Evolutionary conservation across 2,113 vertebrate genomes (phyloP), one percentile per base, ranked within the genome.

Genomic region (Centropristis striata): DNA sequence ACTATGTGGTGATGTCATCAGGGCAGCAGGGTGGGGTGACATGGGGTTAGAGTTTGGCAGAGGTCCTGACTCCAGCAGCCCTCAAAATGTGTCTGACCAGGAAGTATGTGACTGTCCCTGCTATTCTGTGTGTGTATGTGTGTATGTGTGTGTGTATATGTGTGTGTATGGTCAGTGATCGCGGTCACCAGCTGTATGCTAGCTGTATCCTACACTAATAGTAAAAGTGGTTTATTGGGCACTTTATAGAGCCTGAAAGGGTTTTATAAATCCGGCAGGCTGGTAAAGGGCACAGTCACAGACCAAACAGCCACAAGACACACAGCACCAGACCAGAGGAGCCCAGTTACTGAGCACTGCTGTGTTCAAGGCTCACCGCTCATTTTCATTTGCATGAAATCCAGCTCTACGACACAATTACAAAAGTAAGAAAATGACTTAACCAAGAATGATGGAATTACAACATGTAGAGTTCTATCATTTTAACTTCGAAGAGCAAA

Each of bases 141-240:
- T 9, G 23, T 27, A 25, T 64, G 68, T 67, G 84, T 71, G 67
- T 47, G 28, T 51, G 41, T 9, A 41, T 7, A 51, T 58, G 23
- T 51, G 10, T 47, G 41, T 70, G 16, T 80, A 37, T 65, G 80
- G 75, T 80, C 58, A 71, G 76, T 42, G 81, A 80, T 64, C 51
- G 80, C 21, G 59, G 85, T 78, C 79, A 71, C 18, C 42, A 71
- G 75, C 66, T 85, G 61, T 77, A 28, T 85, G 71, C 76, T 50
- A 21, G 61, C 80, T 41, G 70, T 76, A 80, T 84, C 80, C 74
- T 64, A 75, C 54, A 65, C 81, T 88, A 85, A 90, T 78, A 86
- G 88, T 91, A 86, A 87, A 90, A 86, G 81, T 71, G 69, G 67
- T 91, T 92, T 87, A 91, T 86, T 87, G 90, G 86, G 50, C 60